Conservation (phyloP, 1,140 invertebrate species). For the Gyrodactylus bullatarudis region DNA sequence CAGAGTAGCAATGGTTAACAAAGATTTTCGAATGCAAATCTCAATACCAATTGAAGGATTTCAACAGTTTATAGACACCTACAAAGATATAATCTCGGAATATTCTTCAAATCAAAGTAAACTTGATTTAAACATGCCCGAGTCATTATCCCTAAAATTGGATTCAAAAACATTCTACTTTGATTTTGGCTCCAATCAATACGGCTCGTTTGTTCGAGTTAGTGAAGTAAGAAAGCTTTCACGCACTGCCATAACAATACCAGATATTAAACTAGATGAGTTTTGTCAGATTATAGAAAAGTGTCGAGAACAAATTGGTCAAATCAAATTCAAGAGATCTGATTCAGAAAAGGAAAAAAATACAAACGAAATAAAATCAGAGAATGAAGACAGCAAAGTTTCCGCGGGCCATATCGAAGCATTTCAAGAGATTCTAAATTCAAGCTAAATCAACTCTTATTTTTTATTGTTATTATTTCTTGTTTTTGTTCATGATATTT, state of each 20-base stretch:
- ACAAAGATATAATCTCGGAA: neutral
- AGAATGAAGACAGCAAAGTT: too few relatives aligned
- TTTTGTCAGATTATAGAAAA: too few relatives aligned
- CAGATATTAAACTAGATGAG: neutral
- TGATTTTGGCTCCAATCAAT: neutral
- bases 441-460: too few relatives aligned
- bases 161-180: neutral
- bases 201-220: neutral
- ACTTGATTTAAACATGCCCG: neutral
- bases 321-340: too few relatives aligned
- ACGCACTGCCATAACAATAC: neutral
- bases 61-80: neutral
- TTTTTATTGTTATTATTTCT: too few relatives aligned
- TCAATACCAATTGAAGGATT: neutral
- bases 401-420: too few relatives aligned
- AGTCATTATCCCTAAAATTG: neutral
- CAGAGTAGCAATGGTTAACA: neutral
- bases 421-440: too few relatives aligned
- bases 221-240: neutral
- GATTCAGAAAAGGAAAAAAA: too few relatives aligned
- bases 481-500: too few relatives aligned
- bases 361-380: too few relatives aligned
- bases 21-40: neutral
- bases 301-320: too few relatives aligned
- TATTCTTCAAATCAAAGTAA: neutral